Base-by-base conservation (phyloP, 2,113 vertebrate species). In the Dipodomys stephensi region DNA sequence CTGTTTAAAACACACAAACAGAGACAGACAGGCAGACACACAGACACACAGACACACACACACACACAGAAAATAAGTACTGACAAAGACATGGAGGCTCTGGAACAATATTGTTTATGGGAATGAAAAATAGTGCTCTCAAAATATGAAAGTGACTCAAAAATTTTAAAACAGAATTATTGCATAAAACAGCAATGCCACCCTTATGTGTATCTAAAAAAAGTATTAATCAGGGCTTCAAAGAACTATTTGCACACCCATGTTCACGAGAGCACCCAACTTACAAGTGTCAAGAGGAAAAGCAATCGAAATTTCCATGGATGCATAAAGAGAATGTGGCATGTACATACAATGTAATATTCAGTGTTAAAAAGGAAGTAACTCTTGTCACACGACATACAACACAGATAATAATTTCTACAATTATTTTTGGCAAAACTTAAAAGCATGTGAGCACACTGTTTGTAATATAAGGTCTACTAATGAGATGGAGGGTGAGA, bases 321-420 rank as follows among this genome's bases (percentile, higher is more conserved):
- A 57, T 57, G 53, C 11, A 57, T 57, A 57, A 57, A 57, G 53
- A 57, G 53, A 57, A 57, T 57, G 53, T 27, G 3, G 13, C 49
- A 93, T 49, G 69, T 30, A 83, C n/a, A 86, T 27, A 90, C 10
- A 83, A 20, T 44, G 30, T 27, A 74, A 44, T 93, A 76, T 27
- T 82, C 44, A 79, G 12, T 60, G 20, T 57, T 93, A 32, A 84
- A 88, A 92, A 90, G 18, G 23, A 94, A 22, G 9, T 7, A 71
- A 91, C 84, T 71, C 18, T 39, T 83, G 18, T 30, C 78, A 84
- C 49, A 84, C 27, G 22, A 22, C 53, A 57, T 35, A 72, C 22
- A 89, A 79, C 10, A 46, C 4, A 44, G 3, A 19, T n/a, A 71
- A 28, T 0, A 71, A 77, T 77, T 57, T 83, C 71, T 13, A 60